phyloP scores from a whole-genome alignment of 37 sponge, comb jelly and placozoan genomes.

The Tethya wilhelma region DNA sequence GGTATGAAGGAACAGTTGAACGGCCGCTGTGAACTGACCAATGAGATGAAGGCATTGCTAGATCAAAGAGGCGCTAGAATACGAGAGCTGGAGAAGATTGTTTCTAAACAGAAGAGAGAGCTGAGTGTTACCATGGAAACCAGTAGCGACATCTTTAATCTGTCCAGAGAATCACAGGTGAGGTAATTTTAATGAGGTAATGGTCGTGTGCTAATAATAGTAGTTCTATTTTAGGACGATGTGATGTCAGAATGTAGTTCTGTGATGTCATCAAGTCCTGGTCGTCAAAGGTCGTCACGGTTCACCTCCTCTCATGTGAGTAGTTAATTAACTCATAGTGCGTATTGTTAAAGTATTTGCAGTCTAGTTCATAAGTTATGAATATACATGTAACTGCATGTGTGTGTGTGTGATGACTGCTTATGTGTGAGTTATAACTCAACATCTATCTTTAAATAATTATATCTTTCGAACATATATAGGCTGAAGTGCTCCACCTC shows the following conservation, averaged over 20 bases:
- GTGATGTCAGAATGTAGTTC: neutral
- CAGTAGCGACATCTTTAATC: neutral
- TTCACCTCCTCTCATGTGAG: neutral
- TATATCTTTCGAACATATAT: too few relatives aligned
- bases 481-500: constrained; percentile 35
- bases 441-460: too few relatives aligned
- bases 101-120: constrained; percentile 4
- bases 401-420: neutral
- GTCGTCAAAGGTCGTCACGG: neutral
- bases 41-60: constrained; percentile 46
- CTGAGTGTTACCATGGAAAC: neutral
- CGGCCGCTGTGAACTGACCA: constrained; percentile 2
- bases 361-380: neutral
- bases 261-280: neutral
- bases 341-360: neutral
- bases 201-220: neutral
- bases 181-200: too few relatives aligned
- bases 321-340: neutral
- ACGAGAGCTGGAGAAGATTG: constrained; percentile 8
- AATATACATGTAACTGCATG: neutral
- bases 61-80: constrained; percentile 39
- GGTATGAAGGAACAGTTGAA: constrained; percentile 28
- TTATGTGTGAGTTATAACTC: neutral
- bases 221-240: neutral
- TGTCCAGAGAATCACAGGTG: constrained; percentile 3